Conservation (phyloP, 2,888 invertebrate species). For the Drosophila seclusa region DNA sequence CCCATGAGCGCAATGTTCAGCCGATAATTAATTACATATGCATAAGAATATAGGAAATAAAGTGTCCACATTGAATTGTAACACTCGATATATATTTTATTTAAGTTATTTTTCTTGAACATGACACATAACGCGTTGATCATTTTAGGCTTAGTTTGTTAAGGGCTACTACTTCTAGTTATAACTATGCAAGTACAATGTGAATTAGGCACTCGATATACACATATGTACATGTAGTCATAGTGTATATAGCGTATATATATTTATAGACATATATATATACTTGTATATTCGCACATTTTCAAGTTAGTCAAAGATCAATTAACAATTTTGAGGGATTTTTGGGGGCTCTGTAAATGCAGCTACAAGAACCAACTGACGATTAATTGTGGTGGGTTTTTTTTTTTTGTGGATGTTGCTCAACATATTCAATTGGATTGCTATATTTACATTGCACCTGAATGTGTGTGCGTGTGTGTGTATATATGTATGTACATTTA, state of each 20-base stretch:
- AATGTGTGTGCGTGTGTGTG: constrained; percentile 20
- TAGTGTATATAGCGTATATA: neutral
- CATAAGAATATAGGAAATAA: neutral
- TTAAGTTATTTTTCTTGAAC: constrained; percentile 49
- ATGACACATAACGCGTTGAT: constrained; percentile 62
- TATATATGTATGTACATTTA: constrained; percentile 54
- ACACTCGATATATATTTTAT: constrained; percentile 47
- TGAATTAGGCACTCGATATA: constrained; percentile 51
- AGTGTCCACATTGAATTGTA: constrained; percentile 5
- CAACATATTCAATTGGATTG: constrained; percentile 41
- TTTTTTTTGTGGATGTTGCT: constrained; percentile 12
- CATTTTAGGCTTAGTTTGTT: constrained; percentile 59
- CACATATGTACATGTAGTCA: constrained; percentile 13
- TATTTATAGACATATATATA: constrained; percentile 4
- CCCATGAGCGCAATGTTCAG: neutral
- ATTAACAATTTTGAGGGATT: constrained; percentile 24
- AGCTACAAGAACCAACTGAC: constrained; percentile 18
- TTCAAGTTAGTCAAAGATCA: constrained; percentile 38
- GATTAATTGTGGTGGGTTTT: constrained; percentile 1
- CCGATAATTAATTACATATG: neutral
- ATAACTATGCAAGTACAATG: constrained; percentile 61
- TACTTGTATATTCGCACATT: constrained; percentile 26
- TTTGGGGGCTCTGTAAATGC: constrained; percentile 43
- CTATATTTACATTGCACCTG: constrained; percentile 55
- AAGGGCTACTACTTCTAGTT: constrained; percentile 57